Evolutionary conservation across 2,113 vertebrate species (phyloP).

Genomic region (Odocoileus hemionus): DNA sequence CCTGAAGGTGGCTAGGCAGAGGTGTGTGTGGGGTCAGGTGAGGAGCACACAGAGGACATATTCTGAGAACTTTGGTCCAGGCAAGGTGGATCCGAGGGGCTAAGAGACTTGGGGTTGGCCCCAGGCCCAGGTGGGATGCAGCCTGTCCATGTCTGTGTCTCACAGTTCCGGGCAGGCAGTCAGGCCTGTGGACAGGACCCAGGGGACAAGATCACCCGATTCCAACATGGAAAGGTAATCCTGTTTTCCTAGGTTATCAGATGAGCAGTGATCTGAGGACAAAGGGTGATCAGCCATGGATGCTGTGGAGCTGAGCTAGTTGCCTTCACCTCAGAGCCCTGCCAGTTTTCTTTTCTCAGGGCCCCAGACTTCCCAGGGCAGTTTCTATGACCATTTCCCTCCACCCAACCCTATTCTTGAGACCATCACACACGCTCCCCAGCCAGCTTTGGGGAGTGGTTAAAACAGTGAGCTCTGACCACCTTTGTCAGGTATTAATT

Average conservation of each 20-base stretch:
- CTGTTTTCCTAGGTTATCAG: conserved; percentile 35
- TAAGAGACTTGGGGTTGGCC: neutral
- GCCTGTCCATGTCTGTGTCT: neutral
- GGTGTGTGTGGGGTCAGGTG: neutral
- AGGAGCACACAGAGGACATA: neutral
- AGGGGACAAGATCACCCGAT: neutral
- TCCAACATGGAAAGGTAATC: neutral
- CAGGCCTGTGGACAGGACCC: neutral
- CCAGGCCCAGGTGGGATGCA: neutral
- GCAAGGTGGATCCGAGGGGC: neutral
- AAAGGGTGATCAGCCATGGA: neutral
- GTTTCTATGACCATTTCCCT: neutral
- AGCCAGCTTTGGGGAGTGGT: neutral
- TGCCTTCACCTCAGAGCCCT: neutral
- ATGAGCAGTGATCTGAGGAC: conserved; percentile 21
- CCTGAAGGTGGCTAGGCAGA: neutral
- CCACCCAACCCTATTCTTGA: neutral
- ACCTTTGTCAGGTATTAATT: neutral
- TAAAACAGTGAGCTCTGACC: neutral
- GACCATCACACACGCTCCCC: neutral
- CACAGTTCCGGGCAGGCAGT: neutral
- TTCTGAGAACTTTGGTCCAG: neutral
- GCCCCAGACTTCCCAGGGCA: neutral
- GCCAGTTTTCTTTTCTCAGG: neutral
- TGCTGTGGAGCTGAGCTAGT: neutral